These are phyloP conservation scores for Eledone cirrhosa DNA, from an alignment of 2,888 invertebrate species.

Conservation along the genomic window DNA sequence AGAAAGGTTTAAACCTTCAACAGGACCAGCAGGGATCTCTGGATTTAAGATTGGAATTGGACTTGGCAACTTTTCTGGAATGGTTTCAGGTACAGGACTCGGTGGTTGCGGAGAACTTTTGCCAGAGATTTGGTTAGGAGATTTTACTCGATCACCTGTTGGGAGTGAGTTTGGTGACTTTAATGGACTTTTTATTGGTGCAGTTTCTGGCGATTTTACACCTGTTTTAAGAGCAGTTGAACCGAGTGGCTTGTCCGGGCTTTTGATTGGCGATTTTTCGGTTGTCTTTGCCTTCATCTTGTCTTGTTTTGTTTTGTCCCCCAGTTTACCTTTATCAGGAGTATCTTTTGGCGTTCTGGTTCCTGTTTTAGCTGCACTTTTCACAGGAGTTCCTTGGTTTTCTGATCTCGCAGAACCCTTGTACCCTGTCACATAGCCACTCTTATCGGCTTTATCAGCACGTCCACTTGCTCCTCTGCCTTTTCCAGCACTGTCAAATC, in stretches of 20 bases:
- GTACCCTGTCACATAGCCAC: constrained; percentile 50
- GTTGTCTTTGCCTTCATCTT: constrained; percentile 1
- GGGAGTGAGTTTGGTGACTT: not conserved
- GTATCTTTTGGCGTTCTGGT: not conserved
- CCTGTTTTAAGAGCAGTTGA: too few species aligned
- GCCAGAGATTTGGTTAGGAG: not conserved
- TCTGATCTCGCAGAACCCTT: constrained; percentile 48
- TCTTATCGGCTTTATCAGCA: constrained; percentile 40
- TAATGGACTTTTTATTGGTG: not conserved
- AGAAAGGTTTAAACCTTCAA: too few species aligned
- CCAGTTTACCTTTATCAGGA: not conserved
- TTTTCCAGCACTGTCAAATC: constrained; percentile 53
- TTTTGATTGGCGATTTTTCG: constrained; percentile 15
- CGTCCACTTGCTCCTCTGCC: constrained; percentile 52
- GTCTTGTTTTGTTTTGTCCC: not conserved
- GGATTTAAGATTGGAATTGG: not conserved
- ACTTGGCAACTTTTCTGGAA: not conserved
- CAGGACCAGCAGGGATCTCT: too few species aligned
- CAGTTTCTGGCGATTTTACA: not conserved
- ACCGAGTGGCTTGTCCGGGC: not conserved
- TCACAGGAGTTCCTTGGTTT: constrained; percentile 19
- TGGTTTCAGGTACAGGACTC: not conserved
- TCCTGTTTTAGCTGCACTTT: not conserved
- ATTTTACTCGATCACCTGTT: not conserved
- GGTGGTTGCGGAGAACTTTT: not conserved